These are phyloP conservation scores for Eueides isabella DNA, from an alignment of 1,140 invertebrate genomes.

Conservation along the genomic window DNA sequence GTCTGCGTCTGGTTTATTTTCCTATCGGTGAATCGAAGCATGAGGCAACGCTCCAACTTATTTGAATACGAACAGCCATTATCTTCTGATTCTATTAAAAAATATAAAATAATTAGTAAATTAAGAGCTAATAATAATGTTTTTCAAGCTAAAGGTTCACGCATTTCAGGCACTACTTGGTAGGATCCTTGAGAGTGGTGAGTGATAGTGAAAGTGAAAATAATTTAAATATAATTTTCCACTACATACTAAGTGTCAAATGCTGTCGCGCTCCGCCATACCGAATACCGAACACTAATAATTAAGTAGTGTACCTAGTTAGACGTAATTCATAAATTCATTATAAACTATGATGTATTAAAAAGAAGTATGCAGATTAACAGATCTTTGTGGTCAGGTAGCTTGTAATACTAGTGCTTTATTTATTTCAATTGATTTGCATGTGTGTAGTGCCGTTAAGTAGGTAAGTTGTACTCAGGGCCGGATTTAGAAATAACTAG, in stretches of 20 bases:
- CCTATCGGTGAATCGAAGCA: constrained; percentile 63
- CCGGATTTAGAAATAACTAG: too few relatives aligned
- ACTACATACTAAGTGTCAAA: too few relatives aligned
- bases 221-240: too few relatives aligned
- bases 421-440: not conserved
- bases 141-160: too few relatives aligned
- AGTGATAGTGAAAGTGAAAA: too few relatives aligned
- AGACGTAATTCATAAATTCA: not conserved
- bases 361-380: not conserved
- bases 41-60: constrained; percentile 70
- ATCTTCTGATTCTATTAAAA: constrained; percentile 65
- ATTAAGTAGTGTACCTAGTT: not conserved
- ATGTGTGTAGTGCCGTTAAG: too few relatives aligned
- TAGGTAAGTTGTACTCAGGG: too few relatives aligned
- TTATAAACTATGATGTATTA: not conserved
- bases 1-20: constrained; percentile 34
- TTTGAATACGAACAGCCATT: constrained; percentile 74
- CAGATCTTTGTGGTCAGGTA: not conserved
- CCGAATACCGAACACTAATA: too few relatives aligned
- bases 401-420: not conserved
- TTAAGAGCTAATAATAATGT: too few relatives aligned
- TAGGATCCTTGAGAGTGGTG: too few relatives aligned
- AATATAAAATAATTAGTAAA: not conserved
- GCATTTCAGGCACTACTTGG: too few relatives aligned
- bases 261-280: too few relatives aligned